Evolutionary conservation across 2,797 vertebrate genomes (phyloP).

Genomic region (Mus caroli): DNA sequence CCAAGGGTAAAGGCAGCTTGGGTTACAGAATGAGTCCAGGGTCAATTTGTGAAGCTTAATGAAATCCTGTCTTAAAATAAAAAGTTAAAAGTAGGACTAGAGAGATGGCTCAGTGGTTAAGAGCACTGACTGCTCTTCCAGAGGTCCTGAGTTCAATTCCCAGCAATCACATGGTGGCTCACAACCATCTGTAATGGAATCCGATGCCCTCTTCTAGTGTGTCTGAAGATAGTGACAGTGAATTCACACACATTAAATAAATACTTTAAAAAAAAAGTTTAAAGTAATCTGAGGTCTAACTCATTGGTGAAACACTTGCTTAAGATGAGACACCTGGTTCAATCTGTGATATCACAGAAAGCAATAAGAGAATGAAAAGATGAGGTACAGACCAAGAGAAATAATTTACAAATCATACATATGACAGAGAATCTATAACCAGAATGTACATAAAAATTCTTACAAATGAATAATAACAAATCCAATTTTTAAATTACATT

Average conservation of each 20-base stretch:
- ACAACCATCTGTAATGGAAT: no score
- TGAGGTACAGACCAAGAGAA: background rate
- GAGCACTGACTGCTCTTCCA: no score
- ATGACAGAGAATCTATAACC: slow-evolving; percentile 40
- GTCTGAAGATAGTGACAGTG: no score
- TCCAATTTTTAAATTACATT: background rate
- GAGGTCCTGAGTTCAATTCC: no score
- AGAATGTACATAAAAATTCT: slow-evolving; percentile 17
- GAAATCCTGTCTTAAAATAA: background rate
- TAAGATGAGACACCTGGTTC: background rate
- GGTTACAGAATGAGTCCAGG: background rate
- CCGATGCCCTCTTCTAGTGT: no score
- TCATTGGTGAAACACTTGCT: background rate
- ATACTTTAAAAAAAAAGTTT: background rate
- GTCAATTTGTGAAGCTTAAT: background rate
- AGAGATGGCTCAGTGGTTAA: no score
- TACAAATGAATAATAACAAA: slow-evolving; percentile 21
- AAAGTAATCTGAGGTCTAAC: background rate
- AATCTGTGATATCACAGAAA: background rate
- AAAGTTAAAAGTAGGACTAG: no score
- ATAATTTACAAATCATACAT: background rate
- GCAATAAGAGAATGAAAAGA: slow-evolving; percentile 23
- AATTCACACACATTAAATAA: no score
- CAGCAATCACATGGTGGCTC: no score
- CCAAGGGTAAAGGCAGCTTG: background rate